These are phyloP conservation scores for Cydia amplana DNA, from an alignment of 1,140 invertebrate genomes.

Conservation along the genomic window DNA sequence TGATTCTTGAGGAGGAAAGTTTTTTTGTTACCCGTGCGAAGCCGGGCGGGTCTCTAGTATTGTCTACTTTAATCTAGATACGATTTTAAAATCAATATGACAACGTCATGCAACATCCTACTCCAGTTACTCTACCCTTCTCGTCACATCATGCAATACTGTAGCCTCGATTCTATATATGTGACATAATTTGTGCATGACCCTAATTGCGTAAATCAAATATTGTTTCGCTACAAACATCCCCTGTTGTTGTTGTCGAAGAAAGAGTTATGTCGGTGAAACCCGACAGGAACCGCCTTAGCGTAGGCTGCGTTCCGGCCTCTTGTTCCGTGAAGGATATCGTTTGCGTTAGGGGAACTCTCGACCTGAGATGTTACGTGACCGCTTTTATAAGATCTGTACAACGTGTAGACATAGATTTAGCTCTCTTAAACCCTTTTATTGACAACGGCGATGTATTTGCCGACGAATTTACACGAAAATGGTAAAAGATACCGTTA, in stretches of 20 bases:
- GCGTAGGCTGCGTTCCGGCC: neutral
- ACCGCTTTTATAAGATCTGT: slow-evolving; percentile 30
- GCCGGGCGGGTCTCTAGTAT: too few species aligned
- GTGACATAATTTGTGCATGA: neutral
- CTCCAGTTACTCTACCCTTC: neutral
- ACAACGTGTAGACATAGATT: slow-evolving; percentile 26
- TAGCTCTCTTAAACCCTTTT: neutral
- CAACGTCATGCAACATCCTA: neutral
- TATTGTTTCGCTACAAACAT: neutral
- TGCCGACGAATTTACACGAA: neutral
- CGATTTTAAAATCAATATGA: too few species aligned
- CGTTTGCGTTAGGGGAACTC: slow-evolving; percentile 24
- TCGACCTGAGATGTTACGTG: slow-evolving; percentile 30
- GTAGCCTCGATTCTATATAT: neutral
- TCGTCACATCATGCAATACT: neutral
- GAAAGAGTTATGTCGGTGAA: slow-evolving; percentile 18
- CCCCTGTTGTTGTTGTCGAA: slow-evolving; percentile 2
- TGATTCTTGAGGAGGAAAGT: too few species aligned
- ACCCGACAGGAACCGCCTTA: slow-evolving; percentile 5
- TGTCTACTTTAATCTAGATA: too few species aligned
- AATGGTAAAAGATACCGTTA: neutral
- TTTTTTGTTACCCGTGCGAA: too few species aligned
- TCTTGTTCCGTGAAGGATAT: slow-evolving; percentile 3
- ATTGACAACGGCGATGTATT: neutral
- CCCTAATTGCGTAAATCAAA: neutral